Evolutionary conservation across 1,140 invertebrate species (phyloP).

Genomic region (Drosophila takahashii): DNA sequence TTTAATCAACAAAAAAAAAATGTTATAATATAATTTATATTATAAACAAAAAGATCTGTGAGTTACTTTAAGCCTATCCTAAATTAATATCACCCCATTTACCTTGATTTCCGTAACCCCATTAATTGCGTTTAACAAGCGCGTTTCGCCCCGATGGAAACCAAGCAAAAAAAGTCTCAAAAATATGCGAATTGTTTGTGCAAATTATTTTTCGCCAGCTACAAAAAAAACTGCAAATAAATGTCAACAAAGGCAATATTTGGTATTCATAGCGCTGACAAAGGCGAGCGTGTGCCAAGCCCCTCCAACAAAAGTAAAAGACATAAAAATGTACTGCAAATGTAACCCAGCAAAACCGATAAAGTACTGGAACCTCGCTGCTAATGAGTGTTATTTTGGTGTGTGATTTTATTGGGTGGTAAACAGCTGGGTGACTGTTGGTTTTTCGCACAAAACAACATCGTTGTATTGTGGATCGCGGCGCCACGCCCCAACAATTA

Average conservation of each 20-base stretch:
- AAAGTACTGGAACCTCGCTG: constrained; percentile 11
- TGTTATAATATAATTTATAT: not conserved
- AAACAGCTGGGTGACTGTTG: constrained; percentile 55
- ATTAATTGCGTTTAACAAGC: constrained; percentile 27
- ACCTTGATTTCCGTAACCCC: constrained; percentile 39
- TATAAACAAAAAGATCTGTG: not conserved
- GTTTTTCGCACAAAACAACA: constrained; percentile 70
- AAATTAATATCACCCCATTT: constrained; percentile 35
- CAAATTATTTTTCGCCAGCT: constrained; percentile 28
- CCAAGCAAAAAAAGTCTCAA: constrained; percentile 22
- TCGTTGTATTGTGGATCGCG: constrained; percentile 16
- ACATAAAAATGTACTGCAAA: constrained; percentile 12
- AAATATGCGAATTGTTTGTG: constrained; percentile 45
- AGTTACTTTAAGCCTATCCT: not conserved
- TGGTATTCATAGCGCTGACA: constrained; percentile 38
- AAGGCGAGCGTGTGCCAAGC: constrained; percentile 24
- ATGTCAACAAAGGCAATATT: constrained; percentile 44
- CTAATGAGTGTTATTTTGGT: constrained; percentile 45
- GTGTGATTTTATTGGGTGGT: constrained; percentile 37
- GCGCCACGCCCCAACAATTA: constrained; percentile 64
- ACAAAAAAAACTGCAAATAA: constrained; percentile 23
- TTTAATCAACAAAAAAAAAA: not conserved
- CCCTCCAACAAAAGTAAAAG: not conserved
- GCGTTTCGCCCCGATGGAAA: constrained; percentile 7
- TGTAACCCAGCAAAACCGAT: constrained; percentile 18